phyloP scores from a whole-genome alignment of 2,797 vertebrate species.

The Sebastes itinus region DNA sequence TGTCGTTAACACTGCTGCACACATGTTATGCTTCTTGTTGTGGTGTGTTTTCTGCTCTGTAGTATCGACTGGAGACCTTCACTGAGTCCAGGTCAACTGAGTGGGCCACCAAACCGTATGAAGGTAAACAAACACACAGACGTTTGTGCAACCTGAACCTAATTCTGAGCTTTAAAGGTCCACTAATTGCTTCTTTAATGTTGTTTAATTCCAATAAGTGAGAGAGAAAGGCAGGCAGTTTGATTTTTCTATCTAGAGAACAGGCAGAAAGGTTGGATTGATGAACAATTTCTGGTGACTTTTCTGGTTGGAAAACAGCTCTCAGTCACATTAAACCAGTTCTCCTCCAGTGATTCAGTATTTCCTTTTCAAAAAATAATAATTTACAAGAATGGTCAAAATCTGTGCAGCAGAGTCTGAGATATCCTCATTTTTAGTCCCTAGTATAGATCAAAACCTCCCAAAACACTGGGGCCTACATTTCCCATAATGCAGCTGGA shows the following conservation, averaged over 20 bases:
- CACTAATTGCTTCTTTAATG: neutral
- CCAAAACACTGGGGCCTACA: neutral
- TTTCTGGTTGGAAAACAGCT: neutral
- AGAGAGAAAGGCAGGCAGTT: neutral
- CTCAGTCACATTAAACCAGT: neutral
- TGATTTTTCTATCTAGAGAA: neutral
- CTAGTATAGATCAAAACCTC: neutral
- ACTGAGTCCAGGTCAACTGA: conserved; percentile 71
- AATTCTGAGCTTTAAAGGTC: neutral
- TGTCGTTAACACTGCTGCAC: neutral
- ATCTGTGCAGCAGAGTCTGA: neutral
- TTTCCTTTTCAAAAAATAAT: neutral
- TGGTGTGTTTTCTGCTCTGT: conserved; percentile 1
- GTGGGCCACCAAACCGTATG: conserved; percentile 56
- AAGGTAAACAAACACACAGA: conserved; percentile 43
- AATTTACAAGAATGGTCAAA: neutral
- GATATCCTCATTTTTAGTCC: neutral
- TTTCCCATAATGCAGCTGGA: neutral
- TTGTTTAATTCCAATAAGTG: too few relatives aligned
- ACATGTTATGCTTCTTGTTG: neutral
- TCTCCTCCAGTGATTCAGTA: neutral
- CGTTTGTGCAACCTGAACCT: neutral
- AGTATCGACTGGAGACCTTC: conserved; percentile 85
- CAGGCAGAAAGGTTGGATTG: neutral
- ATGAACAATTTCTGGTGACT: neutral